These are phyloP conservation scores for Rhynchonycteris naso DNA, from an alignment of 2,797 vertebrate genomes.

Conservation along the genomic window DNA sequence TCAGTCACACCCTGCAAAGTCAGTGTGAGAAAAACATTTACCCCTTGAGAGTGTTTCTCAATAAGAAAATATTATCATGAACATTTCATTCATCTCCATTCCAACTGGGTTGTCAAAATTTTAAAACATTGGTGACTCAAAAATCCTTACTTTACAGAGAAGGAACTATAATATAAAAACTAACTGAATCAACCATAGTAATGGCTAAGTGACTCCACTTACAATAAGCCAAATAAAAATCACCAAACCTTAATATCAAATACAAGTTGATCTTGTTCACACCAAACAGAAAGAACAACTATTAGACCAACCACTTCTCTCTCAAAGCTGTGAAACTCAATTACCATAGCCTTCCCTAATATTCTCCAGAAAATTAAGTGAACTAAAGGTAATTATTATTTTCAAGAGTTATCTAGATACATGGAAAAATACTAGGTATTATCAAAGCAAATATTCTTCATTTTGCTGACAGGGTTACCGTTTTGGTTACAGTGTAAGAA, in stretches of 20 bases:
- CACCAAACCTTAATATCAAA: neutral
- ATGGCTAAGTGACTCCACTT: neutral
- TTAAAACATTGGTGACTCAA: neutral
- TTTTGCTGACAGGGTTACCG: neutral
- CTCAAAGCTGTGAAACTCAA: neutral
- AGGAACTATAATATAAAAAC: conserved; percentile 30
- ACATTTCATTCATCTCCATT: conserved; percentile 4
- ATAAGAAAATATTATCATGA: neutral
- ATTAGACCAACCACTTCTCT: neutral
- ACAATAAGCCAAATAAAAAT: neutral
- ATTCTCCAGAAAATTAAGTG: neutral
- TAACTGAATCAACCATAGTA: neutral
- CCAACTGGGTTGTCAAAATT: neutral
- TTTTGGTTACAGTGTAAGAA: conserved; percentile 2
- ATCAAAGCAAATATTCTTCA: conserved; percentile 17
- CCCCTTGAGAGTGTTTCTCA: neutral
- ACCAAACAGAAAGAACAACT: conserved; percentile 29
- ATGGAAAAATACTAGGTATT: neutral
- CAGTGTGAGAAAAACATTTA: conserved; percentile 70
- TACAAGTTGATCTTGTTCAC: neutral
- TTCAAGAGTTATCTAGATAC: neutral
- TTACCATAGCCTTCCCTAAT: neutral
- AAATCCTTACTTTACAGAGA: neutral
- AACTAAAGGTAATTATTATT: conserved; percentile 15
- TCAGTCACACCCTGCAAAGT: conserved; percentile 93